Conservation (phyloP, 2,113 vertebrate species). For the Larimichthys polyactis region DNA sequence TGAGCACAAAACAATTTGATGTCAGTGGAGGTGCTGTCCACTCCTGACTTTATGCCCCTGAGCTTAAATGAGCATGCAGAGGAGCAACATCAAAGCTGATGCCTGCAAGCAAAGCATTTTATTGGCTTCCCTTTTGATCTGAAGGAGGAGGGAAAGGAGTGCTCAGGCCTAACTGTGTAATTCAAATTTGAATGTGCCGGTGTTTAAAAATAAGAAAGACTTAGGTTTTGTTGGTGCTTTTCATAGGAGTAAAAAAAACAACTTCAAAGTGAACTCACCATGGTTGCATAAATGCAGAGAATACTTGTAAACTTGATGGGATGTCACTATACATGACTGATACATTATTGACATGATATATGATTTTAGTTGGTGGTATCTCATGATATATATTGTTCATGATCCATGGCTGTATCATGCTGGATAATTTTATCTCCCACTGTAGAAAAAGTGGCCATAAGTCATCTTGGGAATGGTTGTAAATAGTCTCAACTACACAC, state of each 20-base stretch:
- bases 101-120: constrained; percentile 78
- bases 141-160: constrained; percentile 58
- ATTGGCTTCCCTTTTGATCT: constrained; percentile 86
- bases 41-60: constrained; percentile 55
- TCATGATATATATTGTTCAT: not conserved
- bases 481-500: not conserved
- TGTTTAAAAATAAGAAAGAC: constrained; percentile 75
- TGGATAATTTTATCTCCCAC: not conserved
- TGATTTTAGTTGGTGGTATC: not conserved
- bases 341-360: too few relatives aligned
- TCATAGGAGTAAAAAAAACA: constrained; percentile 46
- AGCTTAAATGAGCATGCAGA: constrained; percentile 69
- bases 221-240: constrained; percentile 47
- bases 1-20: constrained; percentile 55
- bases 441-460: not conserved
- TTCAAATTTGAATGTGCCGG: constrained; percentile 77
- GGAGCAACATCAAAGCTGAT: constrained; percentile 83
- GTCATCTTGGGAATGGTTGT: not conserved
- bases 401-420: not conserved
- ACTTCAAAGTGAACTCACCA: constrained; percentile 66
- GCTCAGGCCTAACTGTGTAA: constrained; percentile 72
- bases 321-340: not conserved
- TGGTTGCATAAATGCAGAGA: constrained; percentile 8
- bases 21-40: constrained; percentile 49
- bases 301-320: constrained; percentile 13